A percentile compares a stretch with the other conserved stretches of the same genome.
phyloP scores from a whole-genome alignment of 2,113 vertebrate genomes.

The Theropithecus gelada region DNA sequence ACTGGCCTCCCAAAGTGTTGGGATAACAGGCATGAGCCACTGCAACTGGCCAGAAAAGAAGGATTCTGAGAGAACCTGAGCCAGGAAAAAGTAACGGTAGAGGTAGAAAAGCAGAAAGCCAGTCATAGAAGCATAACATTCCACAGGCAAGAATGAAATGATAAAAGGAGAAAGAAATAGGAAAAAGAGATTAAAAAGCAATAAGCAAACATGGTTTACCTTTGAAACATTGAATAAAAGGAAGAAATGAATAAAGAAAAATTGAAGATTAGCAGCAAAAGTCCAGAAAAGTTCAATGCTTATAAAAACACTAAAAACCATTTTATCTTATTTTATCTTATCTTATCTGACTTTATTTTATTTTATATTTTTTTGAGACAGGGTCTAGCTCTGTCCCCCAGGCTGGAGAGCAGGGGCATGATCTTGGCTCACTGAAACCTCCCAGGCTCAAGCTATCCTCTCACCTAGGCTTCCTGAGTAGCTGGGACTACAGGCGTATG shows the following conservation, averaged over 20 bases:
- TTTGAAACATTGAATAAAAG: neutral
- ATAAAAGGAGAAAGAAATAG: neutral
- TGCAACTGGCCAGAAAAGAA: too few species aligned
- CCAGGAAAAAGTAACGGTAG: neutral
- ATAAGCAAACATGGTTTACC: neutral
- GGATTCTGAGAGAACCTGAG: neutral
- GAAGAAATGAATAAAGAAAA: neutral
- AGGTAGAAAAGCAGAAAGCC: neutral
- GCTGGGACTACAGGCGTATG: too few species aligned
- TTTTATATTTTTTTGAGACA: too few species aligned
- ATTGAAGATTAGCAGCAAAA: neutral
- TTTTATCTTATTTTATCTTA: too few species aligned
- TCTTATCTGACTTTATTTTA: too few species aligned
- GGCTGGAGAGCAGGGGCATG: too few species aligned
- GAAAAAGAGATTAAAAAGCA: neutral
- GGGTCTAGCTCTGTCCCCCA: too few species aligned
- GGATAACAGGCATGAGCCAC: too few species aligned
- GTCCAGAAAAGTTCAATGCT: neutral
- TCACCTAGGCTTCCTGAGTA: too few species aligned
- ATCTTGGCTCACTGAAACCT: too few species aligned
- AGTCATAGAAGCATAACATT: neutral
- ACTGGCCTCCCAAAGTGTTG: too few species aligned
- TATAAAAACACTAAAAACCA: neutral
- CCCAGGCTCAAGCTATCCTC: too few species aligned
- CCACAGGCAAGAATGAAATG: neutral